Conservation (phyloP, 2,888 invertebrate species). For the Drosophila crucigera region DNA sequence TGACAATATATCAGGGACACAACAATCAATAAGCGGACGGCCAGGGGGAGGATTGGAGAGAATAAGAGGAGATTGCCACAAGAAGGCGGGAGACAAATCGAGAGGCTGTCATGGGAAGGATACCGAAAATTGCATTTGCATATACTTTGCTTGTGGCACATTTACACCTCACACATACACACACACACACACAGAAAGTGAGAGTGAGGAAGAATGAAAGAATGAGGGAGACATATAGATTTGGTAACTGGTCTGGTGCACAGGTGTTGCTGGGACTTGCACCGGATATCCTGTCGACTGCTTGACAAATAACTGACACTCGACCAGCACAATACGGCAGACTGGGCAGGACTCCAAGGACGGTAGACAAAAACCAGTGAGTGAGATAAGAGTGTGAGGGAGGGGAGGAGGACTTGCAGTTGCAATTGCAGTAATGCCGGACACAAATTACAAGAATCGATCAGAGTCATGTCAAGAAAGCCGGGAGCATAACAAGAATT, state of each 20-base stretch:
- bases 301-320: slow-evolving; percentile 54
- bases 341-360: slow-evolving; percentile 7
- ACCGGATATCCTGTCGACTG: slow-evolving; percentile 13
- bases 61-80: slow-evolving; percentile 19
- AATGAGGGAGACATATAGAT: neutral
- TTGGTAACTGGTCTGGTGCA: neutral
- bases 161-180: slow-evolving; percentile 51
- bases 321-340: slow-evolving; percentile 5
- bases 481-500: neutral
- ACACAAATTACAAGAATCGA: slow-evolving; percentile 22
- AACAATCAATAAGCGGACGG: slow-evolving; percentile 16
- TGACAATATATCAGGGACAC: slow-evolving; percentile 23
- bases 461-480: slow-evolving; percentile 2
- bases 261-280: slow-evolving; percentile 26
- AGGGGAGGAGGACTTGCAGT: neutral
- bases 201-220: neutral
- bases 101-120: slow-evolving; percentile 69
- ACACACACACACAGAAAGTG: neutral
- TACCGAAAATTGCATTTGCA: slow-evolving; percentile 79
- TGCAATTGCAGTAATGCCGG: slow-evolving; percentile 12
- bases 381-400: neutral
- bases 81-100: slow-evolving; percentile 57
- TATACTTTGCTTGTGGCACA: slow-evolving; percentile 62
- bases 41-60: neutral
- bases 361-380: neutral